These are phyloP conservation scores for Neodontobutis hainanensis DNA, from an alignment of 2,113 vertebrate species.

Conservation along the genomic window DNA sequence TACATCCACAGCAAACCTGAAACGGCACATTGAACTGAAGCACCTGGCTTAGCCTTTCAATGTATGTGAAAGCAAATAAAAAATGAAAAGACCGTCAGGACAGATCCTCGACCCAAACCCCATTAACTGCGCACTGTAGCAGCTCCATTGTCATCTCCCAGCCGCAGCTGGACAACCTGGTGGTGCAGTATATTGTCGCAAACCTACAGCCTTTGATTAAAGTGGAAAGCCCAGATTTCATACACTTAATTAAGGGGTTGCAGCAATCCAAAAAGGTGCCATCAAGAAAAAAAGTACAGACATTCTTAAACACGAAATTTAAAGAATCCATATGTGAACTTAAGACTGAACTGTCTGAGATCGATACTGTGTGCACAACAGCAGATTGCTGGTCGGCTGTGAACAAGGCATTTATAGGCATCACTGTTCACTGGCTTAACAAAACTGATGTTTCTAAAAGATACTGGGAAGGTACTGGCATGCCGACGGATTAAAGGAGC, in stretches of 20 bases:
- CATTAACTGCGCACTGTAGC: too few species aligned
- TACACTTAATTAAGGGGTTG: slow-evolving; percentile 10
- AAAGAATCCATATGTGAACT: slow-evolving; percentile 5
- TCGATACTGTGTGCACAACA: too few species aligned
- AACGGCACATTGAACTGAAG: too few species aligned
- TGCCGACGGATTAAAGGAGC: background rate
- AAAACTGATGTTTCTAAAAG: slow-evolving; percentile 14
- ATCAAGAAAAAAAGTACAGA: slow-evolving; percentile 8
- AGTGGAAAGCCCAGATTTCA: slow-evolving; percentile 21
- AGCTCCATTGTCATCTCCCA: slow-evolving; percentile 1
- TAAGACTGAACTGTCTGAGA: background rate
- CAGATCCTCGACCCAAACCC: too few species aligned
- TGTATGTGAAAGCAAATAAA: too few species aligned
- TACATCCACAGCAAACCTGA: too few species aligned
- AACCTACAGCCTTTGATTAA: slow-evolving; percentile 22
- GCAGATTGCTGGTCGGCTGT: background rate
- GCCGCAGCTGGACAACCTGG: slow-evolving; percentile 6
- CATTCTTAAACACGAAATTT: slow-evolving; percentile 10
- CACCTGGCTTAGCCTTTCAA: too few species aligned
- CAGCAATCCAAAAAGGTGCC: too few species aligned
- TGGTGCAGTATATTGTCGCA: slow-evolving; percentile 12
- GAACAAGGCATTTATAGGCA: slow-evolving; percentile 4
- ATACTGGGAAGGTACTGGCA: background rate
- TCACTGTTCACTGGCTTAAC: slow-evolving; percentile 14
- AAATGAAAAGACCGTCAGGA: too few species aligned